phyloP scores from a whole-genome alignment of 92 coral and sea anemone species.

The Muricea muricata region DNA sequence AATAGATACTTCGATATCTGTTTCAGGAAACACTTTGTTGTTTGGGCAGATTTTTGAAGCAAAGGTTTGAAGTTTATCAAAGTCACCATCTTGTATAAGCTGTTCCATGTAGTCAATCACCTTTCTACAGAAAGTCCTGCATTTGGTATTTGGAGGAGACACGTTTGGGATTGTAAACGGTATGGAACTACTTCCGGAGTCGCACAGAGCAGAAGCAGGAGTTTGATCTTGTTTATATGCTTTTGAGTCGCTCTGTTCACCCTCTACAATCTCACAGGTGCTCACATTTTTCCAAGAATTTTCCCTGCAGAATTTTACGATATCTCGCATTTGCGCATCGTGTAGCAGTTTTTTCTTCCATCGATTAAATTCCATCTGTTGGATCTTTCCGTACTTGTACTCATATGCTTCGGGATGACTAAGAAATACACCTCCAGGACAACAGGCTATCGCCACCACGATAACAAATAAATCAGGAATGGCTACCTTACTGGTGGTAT shows the following conservation, averaged over 20 bases:
- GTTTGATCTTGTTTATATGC: no score
- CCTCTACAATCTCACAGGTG: background rate
- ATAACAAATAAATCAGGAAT: constrained; percentile 45
- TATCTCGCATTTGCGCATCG: constrained; percentile 35
- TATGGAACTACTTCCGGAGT: background rate
- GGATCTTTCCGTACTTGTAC: background rate
- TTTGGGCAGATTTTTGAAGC: constrained; percentile 43
- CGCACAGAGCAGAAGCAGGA: no score
- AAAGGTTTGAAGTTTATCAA: constrained; percentile 38
- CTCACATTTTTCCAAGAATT: constrained; percentile 27
- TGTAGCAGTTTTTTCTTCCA: constrained; percentile 29
- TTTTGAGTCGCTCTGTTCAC: background rate
- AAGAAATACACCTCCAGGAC: constrained; percentile 53
- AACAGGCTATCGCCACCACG: constrained; percentile 25
- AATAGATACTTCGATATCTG: constrained; percentile 48
- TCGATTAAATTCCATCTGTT: background rate
- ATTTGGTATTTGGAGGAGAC: constrained; percentile 31
- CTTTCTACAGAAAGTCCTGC: constrained; percentile 26
- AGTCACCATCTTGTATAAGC: constrained; percentile 49
- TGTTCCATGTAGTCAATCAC: constrained; percentile 40
- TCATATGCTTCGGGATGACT: constrained; percentile 35
- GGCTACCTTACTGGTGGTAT: background rate
- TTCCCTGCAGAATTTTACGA: constrained; percentile 45
- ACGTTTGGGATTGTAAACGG: constrained; percentile 7
- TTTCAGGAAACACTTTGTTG: constrained; percentile 9